Percentiles rank a stretch among this genome's conserved stretches.
Conservation (phyloP, 92 coral and sea anemone genomes). For the Bergia sp. region DNA sequence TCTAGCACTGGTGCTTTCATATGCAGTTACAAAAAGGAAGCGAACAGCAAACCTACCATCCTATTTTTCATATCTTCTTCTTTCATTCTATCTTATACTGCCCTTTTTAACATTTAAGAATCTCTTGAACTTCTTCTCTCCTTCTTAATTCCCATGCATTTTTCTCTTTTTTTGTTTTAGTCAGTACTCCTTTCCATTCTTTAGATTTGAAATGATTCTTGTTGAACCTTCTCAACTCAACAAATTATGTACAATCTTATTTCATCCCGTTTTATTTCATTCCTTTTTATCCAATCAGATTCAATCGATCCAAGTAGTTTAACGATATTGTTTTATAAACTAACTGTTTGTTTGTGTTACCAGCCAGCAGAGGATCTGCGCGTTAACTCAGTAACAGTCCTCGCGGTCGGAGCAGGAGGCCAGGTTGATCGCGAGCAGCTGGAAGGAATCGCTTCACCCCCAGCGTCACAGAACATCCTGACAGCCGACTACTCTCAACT, state of each 20-base stretch:
- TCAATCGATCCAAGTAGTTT: neutral
- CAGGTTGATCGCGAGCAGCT: slow-evolving; percentile 66
- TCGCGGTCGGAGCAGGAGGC: slow-evolving; percentile 75
- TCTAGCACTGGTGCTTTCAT: too few species aligned
- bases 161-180: too few species aligned
- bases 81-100: too few species aligned
- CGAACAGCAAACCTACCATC: too few species aligned
- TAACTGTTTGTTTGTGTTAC: neutral
- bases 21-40: too few species aligned
- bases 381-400: slow-evolving; percentile 63
- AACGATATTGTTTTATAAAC: neutral
- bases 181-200: neutral
- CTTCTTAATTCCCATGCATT: too few species aligned
- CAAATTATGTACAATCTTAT: neutral
- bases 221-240: neutral
- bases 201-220: neutral
- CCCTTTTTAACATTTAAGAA: too few species aligned
- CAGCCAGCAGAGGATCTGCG: slow-evolving; percentile 63
- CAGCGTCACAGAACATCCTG: slow-evolving; percentile 55
- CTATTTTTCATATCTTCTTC: too few species aligned
- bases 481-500: slow-evolving; percentile 55
- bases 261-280: neutral
- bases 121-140: neutral
- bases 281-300: neutral
- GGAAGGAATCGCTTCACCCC: slow-evolving; percentile 70